Percentiles rank a stretch among this genome's conserved stretches.
Evolutionary conservation across 1,140 invertebrate species (phyloP).

Genomic region (Cotesia vestalis): DNA sequence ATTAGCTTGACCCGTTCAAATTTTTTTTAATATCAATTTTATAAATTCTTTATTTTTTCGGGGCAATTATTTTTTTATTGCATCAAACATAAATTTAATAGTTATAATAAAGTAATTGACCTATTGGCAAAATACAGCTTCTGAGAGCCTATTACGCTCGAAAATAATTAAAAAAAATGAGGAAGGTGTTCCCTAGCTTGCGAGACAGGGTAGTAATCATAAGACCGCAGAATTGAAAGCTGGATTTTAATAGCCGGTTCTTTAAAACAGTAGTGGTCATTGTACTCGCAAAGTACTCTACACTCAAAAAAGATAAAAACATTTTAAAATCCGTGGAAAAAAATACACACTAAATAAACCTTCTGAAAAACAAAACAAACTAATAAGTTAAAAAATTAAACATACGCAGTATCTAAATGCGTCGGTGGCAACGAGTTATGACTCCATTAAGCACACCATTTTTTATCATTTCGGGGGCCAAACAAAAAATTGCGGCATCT

Average conservation of each 20-base stretch:
- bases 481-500: no score
- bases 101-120: no score
- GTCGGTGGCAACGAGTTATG: conserved; percentile 46
- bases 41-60: neutral
- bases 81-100: no score
- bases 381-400: neutral
- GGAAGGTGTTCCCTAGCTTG: neutral
- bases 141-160: no score
- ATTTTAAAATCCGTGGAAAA: conserved; percentile 13
- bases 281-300: neutral
- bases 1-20: neutral
- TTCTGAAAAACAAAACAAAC: neutral
- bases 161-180: neutral
- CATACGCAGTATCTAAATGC: conserved; percentile 20
- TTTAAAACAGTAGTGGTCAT: conserved; percentile 34
- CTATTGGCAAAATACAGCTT: no score
- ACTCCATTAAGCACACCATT: conserved; percentile 53
- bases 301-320: no score
- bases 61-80: no score
- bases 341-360: conserved; percentile 18
- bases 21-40: neutral
- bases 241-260: conserved; percentile 8
- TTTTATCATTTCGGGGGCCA: conserved; percentile 33
- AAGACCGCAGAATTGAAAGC: conserved; percentile 15
- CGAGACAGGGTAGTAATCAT: conserved; percentile 4